Conservation (phyloP, 2,888 invertebrate species). For the Mellilla xanthometata region DNA sequence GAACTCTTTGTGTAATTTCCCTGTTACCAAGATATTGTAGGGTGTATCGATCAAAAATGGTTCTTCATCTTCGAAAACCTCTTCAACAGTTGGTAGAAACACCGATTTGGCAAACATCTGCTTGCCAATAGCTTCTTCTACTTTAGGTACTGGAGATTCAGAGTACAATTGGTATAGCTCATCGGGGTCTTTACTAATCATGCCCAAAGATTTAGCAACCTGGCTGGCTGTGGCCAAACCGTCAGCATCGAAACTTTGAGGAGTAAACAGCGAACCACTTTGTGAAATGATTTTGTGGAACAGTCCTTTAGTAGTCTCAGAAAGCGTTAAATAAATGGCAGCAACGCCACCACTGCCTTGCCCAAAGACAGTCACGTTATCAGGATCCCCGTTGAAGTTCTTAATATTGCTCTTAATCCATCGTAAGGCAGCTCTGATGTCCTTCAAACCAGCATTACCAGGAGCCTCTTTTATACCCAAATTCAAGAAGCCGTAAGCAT, state of each 20-base stretch:
- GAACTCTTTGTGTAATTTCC: constrained; percentile 39
- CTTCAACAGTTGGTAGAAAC: constrained; percentile 66
- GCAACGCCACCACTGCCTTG: constrained; percentile 72
- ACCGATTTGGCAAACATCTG: constrained; percentile 70
- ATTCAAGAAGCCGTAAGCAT: constrained; percentile 72
- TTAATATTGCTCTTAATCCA: constrained; percentile 69
- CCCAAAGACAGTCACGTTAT: constrained; percentile 73
- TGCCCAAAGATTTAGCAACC: constrained; percentile 63
- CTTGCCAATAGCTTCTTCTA: constrained; percentile 68
- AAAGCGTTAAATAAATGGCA: constrained; percentile 65
- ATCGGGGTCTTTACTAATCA: constrained; percentile 50
- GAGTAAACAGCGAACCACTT: constrained; percentile 64
- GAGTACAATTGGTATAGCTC: constrained; percentile 54
- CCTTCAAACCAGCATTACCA: constrained; percentile 75
- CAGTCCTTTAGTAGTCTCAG: constrained; percentile 63
- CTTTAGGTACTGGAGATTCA: constrained; percentile 49
- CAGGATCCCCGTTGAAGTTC: constrained; percentile 62
- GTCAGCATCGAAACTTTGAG: constrained; percentile 59
- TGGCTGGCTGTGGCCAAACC: constrained; percentile 63
- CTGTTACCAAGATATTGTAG: constrained; percentile 62
- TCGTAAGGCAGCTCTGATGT: constrained; percentile 69
- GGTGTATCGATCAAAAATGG: constrained; percentile 68
- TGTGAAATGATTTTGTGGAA: constrained; percentile 68
- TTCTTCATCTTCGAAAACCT: constrained; percentile 59
- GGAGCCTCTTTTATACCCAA: constrained; percentile 64